Evolutionary conservation across 2,113 vertebrate genomes (phyloP).

Genomic region (Mesoclemmys tuberculata): DNA sequence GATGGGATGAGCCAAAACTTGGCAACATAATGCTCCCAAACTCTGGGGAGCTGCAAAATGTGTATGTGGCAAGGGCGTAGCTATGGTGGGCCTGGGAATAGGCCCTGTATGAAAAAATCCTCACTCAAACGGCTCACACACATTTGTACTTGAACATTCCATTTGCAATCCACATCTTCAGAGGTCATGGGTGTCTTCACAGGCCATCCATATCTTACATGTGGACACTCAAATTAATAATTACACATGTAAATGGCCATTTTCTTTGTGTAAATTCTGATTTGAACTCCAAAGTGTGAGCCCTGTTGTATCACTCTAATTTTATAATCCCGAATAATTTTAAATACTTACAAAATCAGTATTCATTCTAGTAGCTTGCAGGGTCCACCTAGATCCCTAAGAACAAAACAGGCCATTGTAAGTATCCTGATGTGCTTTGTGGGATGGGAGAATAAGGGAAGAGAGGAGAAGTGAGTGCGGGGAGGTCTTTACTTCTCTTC

Average conservation of each 20-base stretch:
- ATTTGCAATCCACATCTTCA: not conserved
- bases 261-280: not conserved
- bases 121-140: not conserved
- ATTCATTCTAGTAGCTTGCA: constrained; percentile 96
- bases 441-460: not conserved
- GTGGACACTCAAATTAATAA: not conserved
- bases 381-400: constrained; percentile 97
- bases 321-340: constrained; percentile 34
- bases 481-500: not conserved
- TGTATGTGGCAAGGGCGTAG: no score
- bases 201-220: not conserved
- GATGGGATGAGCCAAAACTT: not conserved
- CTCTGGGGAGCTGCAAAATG: not conserved
- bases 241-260: not conserved
- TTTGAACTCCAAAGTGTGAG: constrained; percentile 20
- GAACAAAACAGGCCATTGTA: constrained; percentile 28
- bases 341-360: constrained; percentile 90
- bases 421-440: not conserved
- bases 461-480: fast-evolving
- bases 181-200: not conserved
- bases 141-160: not conserved
- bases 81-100: not conserved
- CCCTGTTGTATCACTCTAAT: constrained; percentile 48
- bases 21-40: not conserved
- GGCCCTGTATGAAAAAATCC: not conserved